Percentiles rank a stretch among this genome's conserved stretches.
These are phyloP conservation scores for Chaunax sp. DNA, from an alignment of 2,797 vertebrate genomes.

Conservation along the genomic window DNA sequence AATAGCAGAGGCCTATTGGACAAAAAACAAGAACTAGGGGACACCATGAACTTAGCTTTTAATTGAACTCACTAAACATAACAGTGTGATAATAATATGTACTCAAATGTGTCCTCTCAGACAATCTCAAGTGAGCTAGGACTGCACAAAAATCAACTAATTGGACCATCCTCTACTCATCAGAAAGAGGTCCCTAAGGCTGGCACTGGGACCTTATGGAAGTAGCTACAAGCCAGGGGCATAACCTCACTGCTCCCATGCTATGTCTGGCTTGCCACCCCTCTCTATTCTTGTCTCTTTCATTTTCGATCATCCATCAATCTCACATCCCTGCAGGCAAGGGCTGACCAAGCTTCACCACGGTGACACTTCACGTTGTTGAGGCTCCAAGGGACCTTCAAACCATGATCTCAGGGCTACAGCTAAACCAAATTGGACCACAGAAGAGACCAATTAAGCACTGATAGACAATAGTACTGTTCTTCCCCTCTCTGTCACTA, in stretches of 20 bases:
- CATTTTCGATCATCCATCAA: conserved; percentile 60
- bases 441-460: conserved; percentile 57
- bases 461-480: conserved; percentile 64
- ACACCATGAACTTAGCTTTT: not conserved
- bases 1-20: not conserved
- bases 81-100: conserved; percentile 15
- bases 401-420: conserved; percentile 48
- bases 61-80: not conserved
- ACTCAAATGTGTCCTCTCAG: conserved; percentile 5
- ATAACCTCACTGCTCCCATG: conserved; percentile 43
- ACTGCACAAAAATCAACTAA: conserved; percentile 12
- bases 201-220: conserved; percentile 49
- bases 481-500: conserved; percentile 60
- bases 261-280: conserved; percentile 45
- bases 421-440: conserved; percentile 59
- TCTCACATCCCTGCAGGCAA: conserved; percentile 48
- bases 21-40: not conserved
- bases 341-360: conserved; percentile 57
- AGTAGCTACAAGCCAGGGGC: conserved; percentile 40
- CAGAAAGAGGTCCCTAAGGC: conserved; percentile 14
- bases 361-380: conserved; percentile 31
- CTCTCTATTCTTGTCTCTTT: conserved; percentile 60
- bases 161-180: conserved; percentile 13
- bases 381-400: conserved; percentile 47
- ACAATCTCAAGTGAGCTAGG: not conserved